Conservation (phyloP, 1,140 invertebrate genomes). For the Venustaconcha ellipsiformis region DNA sequence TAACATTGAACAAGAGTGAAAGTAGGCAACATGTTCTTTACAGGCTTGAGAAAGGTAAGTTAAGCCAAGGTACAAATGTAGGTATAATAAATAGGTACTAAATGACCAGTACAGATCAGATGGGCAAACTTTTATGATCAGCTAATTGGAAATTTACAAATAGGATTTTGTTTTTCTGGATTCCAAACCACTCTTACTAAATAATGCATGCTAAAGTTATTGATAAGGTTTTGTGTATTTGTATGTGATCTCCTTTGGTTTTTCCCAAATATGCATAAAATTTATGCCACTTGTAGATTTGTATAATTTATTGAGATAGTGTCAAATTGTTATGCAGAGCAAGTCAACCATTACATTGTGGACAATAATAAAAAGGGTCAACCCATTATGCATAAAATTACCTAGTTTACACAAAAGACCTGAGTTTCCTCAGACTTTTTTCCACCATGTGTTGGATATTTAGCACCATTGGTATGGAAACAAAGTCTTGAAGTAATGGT, state of each 20-base stretch:
- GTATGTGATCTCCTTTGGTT: background rate
- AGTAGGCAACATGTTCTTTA: slow-evolving; percentile 81
- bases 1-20: slow-evolving; percentile 81
- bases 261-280: background rate
- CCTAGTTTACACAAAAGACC: no score
- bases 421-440: no score
- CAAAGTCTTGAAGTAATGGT: no score
- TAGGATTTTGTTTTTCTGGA: background rate
- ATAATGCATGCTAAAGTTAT: background rate
- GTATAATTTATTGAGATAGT: no score
- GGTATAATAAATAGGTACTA: background rate
- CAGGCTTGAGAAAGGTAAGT: slow-evolving; percentile 74
- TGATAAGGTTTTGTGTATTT: background rate
- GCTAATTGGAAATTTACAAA: background rate
- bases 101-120: background rate
- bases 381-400: no score
- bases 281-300: no score
- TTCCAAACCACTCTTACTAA: background rate
- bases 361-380: no score
- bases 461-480: no score
- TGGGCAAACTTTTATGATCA: background rate
- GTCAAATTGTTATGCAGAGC: no score
- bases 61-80: background rate
- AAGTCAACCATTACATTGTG: no score
- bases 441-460: no score